Percentiles rank a stretch among this genome's conserved stretches.
Evolutionary conservation across 1,140 invertebrate species (phyloP).

Genomic region (Trichomalopsis sarcophagae): DNA sequence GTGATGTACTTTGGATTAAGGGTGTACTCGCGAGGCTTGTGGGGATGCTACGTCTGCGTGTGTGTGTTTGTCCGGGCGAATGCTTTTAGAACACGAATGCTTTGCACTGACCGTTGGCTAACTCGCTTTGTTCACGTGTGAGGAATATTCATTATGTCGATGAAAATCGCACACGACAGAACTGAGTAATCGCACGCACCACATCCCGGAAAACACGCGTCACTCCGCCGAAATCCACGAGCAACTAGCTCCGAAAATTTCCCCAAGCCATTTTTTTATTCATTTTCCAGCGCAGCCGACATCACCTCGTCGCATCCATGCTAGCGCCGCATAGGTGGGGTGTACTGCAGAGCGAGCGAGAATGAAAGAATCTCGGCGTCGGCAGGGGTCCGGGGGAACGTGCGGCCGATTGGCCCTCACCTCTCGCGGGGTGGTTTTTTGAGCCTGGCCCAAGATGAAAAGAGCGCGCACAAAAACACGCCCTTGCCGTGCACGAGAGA

Average conservation of each 20-base stretch:
- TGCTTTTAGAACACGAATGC: too few species aligned
- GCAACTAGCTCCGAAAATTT: neutral
- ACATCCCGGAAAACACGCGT: too few species aligned
- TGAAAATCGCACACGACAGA: too few species aligned
- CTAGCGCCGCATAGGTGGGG: neutral
- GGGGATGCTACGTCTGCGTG: too few species aligned
- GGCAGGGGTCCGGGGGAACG: neutral
- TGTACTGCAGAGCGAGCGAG: neutral
- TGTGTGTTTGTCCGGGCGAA: too few species aligned
- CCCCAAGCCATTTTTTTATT: neutral
- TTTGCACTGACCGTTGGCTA: too few species aligned
- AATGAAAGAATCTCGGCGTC: neutral
- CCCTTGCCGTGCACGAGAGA: slow-evolving; percentile 17
- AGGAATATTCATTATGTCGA: too few species aligned
- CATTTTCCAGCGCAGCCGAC: neutral
- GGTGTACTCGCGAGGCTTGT: neutral
- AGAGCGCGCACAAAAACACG: slow-evolving; percentile 41
- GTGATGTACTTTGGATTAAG: neutral
- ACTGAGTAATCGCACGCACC: too few species aligned
- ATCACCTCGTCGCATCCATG: slow-evolving; percentile 27
- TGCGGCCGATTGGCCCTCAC: slow-evolving; percentile 47
- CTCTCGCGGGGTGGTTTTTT: slow-evolving; percentile 48
- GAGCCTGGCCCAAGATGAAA: slow-evolving; percentile 32
- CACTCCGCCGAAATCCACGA: too few species aligned
- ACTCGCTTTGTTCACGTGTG: too few species aligned